A percentile compares a stretch with the other conserved stretches of the same genome.
Evolutionary conservation across 2,797 vertebrate genomes (phyloP).

Genomic region (Stomatorhinus walkeri): DNA sequence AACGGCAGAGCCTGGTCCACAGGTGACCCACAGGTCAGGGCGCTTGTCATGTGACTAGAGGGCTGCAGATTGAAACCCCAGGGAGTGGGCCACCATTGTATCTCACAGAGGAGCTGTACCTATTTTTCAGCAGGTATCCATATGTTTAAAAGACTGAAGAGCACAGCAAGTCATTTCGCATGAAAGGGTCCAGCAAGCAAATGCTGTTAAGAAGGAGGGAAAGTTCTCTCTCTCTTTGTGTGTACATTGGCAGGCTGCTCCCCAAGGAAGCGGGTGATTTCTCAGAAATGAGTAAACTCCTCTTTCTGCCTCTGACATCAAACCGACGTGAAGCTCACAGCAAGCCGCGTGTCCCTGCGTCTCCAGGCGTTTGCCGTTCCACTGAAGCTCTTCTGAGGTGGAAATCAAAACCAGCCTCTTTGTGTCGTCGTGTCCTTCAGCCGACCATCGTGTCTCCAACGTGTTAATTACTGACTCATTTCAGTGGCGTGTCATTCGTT

Average conservation of each 20-base stretch:
- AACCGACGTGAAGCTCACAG: slow-evolving; percentile 34
- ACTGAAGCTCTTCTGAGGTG: slow-evolving; percentile 33
- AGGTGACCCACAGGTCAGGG: not conserved
- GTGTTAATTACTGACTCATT: slow-evolving; percentile 9
- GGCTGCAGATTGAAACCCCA: not conserved
- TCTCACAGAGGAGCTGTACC: not conserved
- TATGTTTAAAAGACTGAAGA: not conserved
- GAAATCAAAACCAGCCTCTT: slow-evolving; percentile 34
- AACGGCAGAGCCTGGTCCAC: not conserved
- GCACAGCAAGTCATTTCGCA: slow-evolving; percentile 1
- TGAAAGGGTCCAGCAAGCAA: slow-evolving; percentile 6
- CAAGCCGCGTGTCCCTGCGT: slow-evolving; percentile 32
- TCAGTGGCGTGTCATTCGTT: not conserved
- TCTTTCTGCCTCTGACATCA: slow-evolving; percentile 36
- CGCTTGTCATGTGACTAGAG: not conserved
- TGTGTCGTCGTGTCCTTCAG: slow-evolving; percentile 27
- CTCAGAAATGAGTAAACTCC: slow-evolving; percentile 28
- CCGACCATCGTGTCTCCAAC: slow-evolving; percentile 16
- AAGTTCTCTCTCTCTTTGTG: slow-evolving; percentile 24
- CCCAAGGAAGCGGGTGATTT: slow-evolving; percentile 28
- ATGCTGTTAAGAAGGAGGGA: slow-evolving; percentile 30
- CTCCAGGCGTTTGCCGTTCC: slow-evolving; percentile 40
- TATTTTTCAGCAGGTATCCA: not conserved
- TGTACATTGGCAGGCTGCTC: not conserved
- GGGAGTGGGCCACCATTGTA: not conserved